Evolutionary conservation across 2,113 vertebrate genomes (phyloP).

Genomic region (Ameiurus melas): DNA sequence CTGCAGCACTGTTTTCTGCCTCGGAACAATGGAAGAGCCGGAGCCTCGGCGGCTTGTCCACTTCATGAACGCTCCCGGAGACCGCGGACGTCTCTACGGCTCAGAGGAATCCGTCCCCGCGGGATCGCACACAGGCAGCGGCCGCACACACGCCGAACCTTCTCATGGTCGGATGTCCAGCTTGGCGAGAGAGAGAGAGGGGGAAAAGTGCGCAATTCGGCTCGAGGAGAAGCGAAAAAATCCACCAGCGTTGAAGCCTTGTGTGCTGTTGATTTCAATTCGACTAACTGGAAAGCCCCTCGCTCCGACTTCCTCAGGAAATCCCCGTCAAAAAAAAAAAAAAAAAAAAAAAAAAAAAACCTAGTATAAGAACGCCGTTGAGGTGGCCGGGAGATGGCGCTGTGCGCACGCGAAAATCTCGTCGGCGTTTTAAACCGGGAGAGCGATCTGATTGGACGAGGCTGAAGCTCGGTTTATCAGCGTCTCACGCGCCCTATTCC

Average conservation of each 20-base stretch:
- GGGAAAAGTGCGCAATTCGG: constrained; percentile 23
- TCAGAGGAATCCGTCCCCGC: constrained; percentile 39
- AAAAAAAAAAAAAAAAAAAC: constrained; percentile 52
- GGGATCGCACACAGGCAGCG: constrained; percentile 35
- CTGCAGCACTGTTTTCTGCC: constrained; percentile 34
- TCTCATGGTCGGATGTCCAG: constrained; percentile 43
- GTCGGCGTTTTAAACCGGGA: background rate
- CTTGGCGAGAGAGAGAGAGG: background rate
- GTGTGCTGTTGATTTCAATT: constrained; percentile 52
- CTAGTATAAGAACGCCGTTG: constrained; percentile 45
- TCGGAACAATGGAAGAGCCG: constrained; percentile 47
- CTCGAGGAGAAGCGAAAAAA: constrained; percentile 32
- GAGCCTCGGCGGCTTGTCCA: constrained; percentile 46
- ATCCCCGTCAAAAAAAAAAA: constrained; percentile 71
- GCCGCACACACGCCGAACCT: constrained; percentile 21
- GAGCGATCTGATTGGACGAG: background rate
- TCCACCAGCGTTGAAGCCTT: constrained; percentile 32
- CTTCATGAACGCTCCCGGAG: constrained; percentile 47
- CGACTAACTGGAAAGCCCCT: constrained; percentile 70
- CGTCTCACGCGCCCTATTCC: background rate
- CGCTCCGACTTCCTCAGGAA: constrained; percentile 75
- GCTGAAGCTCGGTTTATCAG: background rate
- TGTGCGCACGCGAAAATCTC: background rate
- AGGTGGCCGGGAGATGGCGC: constrained; percentile 49
- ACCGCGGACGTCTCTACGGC: constrained; percentile 22